phyloP scores from a whole-genome alignment of 2,113 vertebrate genomes.

The Loxodonta africana region DNA sequence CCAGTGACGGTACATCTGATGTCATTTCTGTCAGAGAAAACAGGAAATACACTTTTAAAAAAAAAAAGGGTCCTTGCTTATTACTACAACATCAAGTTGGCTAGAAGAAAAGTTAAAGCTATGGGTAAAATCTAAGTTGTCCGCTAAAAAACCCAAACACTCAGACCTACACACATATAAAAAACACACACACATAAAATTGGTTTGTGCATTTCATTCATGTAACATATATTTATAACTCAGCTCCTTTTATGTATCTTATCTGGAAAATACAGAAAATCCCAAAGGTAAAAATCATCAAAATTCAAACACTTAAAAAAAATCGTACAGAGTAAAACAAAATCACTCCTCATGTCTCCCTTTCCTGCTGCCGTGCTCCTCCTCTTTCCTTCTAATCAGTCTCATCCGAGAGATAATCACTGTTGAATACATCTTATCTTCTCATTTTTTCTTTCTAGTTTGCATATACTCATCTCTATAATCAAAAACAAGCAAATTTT shows the following conservation, averaged over 20 bases:
- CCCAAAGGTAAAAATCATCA: background rate
- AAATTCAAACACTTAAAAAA: constrained; percentile 15
- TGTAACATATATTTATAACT: constrained; percentile 9
- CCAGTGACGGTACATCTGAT: constrained; percentile 91
- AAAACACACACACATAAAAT: no score
- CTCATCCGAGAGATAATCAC: background rate
- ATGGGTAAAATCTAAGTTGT: background rate
- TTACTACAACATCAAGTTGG: background rate
- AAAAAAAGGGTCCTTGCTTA: background rate
- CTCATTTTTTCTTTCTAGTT: background rate
- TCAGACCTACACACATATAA: background rate
- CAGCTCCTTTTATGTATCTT: constrained; percentile 30
- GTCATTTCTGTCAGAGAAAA: constrained; percentile 91
- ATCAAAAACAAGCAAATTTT: background rate
- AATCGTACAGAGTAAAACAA: background rate
- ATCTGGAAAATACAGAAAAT: constrained; percentile 35
- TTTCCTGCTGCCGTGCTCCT: background rate
- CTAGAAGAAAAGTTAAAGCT: constrained; percentile 44
- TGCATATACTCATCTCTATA: background rate
- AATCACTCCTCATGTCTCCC: background rate
- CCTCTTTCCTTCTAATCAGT: background rate
- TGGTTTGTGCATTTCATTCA: background rate
- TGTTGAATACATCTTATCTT: background rate
- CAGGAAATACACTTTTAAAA: background rate
- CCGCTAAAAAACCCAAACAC: constrained; percentile 33